Evolutionary conservation across 2,113 vertebrate species (phyloP).

Genomic region (Podiceps cristatus): DNA sequence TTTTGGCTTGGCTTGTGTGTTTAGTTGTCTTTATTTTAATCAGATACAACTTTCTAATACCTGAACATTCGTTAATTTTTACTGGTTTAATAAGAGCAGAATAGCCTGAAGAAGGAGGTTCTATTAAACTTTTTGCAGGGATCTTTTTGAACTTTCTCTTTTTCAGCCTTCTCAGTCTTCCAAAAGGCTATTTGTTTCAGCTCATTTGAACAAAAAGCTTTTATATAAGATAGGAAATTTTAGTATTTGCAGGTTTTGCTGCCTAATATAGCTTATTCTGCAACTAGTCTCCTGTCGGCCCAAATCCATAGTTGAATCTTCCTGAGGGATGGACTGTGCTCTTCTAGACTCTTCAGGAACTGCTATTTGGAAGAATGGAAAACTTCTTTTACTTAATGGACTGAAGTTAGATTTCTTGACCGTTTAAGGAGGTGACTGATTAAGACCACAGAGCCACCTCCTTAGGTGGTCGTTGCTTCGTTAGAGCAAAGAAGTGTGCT

Average conservation of each 20-base stretch:
- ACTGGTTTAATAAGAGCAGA: neutral
- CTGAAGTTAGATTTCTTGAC: conserved; percentile 59
- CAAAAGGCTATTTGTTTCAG: neutral
- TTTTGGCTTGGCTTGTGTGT: neutral
- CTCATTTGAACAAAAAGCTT: neutral
- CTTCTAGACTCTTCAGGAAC: conserved; percentile 45
- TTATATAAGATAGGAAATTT: neutral
- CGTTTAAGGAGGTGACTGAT: conserved; percentile 61
- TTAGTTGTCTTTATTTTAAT: neutral
- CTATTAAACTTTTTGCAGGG: neutral
- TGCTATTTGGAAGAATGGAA: conserved; percentile 58
- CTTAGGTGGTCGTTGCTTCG: conserved; percentile 73
- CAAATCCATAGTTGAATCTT: neutral
- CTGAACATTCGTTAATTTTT: neutral
- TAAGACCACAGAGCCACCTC: conserved; percentile 70
- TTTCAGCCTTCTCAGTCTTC: neutral
- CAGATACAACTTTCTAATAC: neutral
- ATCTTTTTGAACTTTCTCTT: neutral
- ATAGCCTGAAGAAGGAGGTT: neutral
- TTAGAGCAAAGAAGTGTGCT: conserved; percentile 50
- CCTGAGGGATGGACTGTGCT: neutral
- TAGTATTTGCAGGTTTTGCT: neutral
- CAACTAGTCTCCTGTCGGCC: neutral
- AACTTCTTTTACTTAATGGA: conserved; percentile 49
- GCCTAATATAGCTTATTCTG: neutral